phyloP scores from a whole-genome alignment of 2,888 invertebrate species.

The Lottia scabra region DNA sequence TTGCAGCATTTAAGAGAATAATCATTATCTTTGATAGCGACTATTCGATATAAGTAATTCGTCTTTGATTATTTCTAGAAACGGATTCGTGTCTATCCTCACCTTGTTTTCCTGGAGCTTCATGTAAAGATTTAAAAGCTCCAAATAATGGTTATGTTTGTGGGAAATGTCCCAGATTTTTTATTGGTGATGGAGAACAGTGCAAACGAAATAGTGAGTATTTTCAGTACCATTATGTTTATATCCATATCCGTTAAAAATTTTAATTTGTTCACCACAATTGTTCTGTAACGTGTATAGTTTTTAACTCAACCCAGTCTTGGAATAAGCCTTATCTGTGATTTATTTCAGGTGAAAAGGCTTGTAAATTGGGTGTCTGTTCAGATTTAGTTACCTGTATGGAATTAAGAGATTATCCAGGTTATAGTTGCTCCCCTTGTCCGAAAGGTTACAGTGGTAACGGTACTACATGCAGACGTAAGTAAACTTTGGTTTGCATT shows the following conservation, averaged over 20 bases:
- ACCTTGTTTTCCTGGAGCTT: slow-evolving; percentile 38
- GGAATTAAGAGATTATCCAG: slow-evolving; percentile 37
- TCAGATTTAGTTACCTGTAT: slow-evolving; percentile 31
- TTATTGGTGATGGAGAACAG: slow-evolving; percentile 31
- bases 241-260: no score
- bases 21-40: no score
- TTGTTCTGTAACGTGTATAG: no score
- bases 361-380: slow-evolving; percentile 35
- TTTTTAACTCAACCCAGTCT: no score
- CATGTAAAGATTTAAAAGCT: slow-evolving; percentile 37
- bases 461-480: slow-evolving; percentile 36
- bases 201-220: slow-evolving; percentile 23
- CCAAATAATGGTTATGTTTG: slow-evolving; percentile 38
- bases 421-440: slow-evolving; percentile 40
- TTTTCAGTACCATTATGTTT: background rate
- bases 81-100: slow-evolving; percentile 30
- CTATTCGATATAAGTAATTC: no score
- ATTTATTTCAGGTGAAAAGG: slow-evolving; percentile 26
- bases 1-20: no score
- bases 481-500: background rate
- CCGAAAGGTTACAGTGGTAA: slow-evolving; percentile 38
- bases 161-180: slow-evolving; percentile 39
- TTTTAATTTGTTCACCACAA: no score
- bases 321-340: no score
- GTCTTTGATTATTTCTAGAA: slow-evolving; percentile 16